phyloP scores from a whole-genome alignment of 2,113 vertebrate genomes.

The Colinus virginianus region DNA sequence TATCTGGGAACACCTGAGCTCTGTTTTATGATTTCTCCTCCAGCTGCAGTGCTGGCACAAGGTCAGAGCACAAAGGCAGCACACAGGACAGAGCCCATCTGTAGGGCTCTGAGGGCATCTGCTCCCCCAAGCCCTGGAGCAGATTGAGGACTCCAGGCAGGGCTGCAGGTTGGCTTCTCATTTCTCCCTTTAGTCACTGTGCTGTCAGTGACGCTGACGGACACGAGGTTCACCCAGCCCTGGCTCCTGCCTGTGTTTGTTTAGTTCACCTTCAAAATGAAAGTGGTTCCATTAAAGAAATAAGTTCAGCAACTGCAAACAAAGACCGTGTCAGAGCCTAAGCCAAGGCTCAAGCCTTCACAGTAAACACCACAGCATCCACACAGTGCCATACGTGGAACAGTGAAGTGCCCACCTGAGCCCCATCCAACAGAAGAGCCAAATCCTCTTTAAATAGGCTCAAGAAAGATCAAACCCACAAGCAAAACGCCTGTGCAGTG shows the following conservation, averaged over 20 bases:
- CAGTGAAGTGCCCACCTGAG: not conserved
- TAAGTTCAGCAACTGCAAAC: not conserved
- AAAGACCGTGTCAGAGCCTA: not conserved
- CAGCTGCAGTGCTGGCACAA: not conserved
- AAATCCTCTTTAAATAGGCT: not conserved
- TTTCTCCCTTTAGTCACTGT: not conserved
- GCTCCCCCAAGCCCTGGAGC: not conserved
- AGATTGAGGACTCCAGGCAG: not conserved
- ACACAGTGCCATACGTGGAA: not conserved
- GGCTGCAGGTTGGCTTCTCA: not conserved
- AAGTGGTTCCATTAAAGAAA: constrained; percentile 20
- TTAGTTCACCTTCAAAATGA: not conserved
- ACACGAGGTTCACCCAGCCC: not conserved
- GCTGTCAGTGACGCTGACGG: not conserved
- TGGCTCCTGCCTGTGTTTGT: not conserved
- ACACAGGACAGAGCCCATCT: not conserved
- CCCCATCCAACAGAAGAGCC: not conserved
- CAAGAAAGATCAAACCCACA: not conserved
- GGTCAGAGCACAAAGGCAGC: not conserved
- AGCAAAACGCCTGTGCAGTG: not conserved
- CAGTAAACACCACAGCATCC: not conserved
- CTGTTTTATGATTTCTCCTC: not conserved
- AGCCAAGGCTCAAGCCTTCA: not conserved
- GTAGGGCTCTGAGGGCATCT: accelerated
- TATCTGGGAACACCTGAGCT: not conserved